phyloP scores from a whole-genome alignment of 1,140 invertebrate genomes.

The Drosophila miranda region DNA sequence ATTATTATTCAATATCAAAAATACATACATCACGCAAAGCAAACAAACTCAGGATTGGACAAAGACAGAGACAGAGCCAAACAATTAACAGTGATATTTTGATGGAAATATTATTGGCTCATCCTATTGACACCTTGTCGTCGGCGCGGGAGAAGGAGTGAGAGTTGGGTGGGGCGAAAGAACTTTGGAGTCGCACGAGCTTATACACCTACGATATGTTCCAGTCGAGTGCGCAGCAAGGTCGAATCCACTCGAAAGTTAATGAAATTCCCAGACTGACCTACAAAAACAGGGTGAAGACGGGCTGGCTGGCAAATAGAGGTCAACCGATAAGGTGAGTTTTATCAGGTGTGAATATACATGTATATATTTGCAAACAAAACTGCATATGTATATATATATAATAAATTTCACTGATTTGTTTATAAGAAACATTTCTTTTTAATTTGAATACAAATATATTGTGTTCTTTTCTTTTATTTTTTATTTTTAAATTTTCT shows the following conservation, averaged over 20 bases:
- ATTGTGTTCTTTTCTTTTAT: neutral
- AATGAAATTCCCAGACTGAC: constrained; percentile 38
- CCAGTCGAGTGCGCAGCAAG: constrained; percentile 56
- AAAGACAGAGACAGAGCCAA: constrained; percentile 30
- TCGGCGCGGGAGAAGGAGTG: neutral
- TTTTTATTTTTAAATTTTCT: too few relatives aligned
- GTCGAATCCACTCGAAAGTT: constrained; percentile 30
- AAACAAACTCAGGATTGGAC: constrained; percentile 43
- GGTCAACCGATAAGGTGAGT: constrained; percentile 42
- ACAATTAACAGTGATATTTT: constrained; percentile 62
- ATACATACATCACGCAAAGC: constrained; percentile 35
- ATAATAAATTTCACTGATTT: too few relatives aligned
- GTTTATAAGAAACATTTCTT: too few relatives aligned
- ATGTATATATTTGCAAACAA: too few relatives aligned
- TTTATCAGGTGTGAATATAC: neutral
- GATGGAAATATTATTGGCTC: constrained; percentile 35
- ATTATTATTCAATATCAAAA: constrained; percentile 69
- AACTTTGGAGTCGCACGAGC: constrained; percentile 22
- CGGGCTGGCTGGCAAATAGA: constrained; percentile 1
- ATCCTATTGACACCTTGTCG: constrained; percentile 52
- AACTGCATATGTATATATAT: too few relatives aligned
- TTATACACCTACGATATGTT: constrained; percentile 28
- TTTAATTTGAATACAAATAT: too few relatives aligned
- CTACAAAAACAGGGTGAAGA: constrained; percentile 20
- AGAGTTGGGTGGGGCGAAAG: constrained; percentile 2